Evolutionary conservation across 2,797 vertebrate species (phyloP), one percentile per base, ranked within the genome.

Genomic region (Rallus crepitans): DNA sequence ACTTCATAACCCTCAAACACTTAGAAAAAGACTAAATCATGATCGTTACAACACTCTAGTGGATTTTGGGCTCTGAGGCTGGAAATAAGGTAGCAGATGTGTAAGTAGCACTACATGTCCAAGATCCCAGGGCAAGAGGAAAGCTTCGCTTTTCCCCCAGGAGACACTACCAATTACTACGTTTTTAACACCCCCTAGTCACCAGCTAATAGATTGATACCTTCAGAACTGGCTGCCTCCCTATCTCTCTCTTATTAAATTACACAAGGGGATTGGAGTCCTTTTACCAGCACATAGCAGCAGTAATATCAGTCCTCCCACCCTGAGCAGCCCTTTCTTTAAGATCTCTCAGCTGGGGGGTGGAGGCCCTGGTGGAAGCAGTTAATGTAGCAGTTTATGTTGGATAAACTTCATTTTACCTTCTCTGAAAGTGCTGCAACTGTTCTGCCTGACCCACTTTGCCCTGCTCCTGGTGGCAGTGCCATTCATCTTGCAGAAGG

Each of bases 381-480:
- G 12, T 53, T 84, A 81, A 28, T 24, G 42, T 6, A 76, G 82
- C 75, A 77, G 84, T 47, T 88, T 52, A 70, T 30, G 57, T 4
- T 68, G 45, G 24, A 75, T 25, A 87, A 82, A 78, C 47, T 80
- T 61, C 39, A 35, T 86, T 91, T 93, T 68, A 68, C 37, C 31
- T 60, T 85, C 60, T 61, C 78, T 68, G 65, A 55, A 71, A 91
- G 59, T 0, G 4, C 50, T 91, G 60, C 72, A 68, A 23, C 75
- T 78, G 57, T 61, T 93, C 73, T 76, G 55, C 59, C 40, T 88
- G 85, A 94, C 53, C 40, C 57, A 61, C 27, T 69, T 83, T 69
- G 90, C 45, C 76, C 78, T 72, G 78, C 63, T 69, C 59, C 70
- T 50, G 40, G 23, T 75, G 59, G 80, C 61, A 88, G 37, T 37